These are phyloP conservation scores for Gadopsis bispinosus DNA, from an alignment of 2,797 vertebrate genomes.

Conservation along the genomic window DNA sequence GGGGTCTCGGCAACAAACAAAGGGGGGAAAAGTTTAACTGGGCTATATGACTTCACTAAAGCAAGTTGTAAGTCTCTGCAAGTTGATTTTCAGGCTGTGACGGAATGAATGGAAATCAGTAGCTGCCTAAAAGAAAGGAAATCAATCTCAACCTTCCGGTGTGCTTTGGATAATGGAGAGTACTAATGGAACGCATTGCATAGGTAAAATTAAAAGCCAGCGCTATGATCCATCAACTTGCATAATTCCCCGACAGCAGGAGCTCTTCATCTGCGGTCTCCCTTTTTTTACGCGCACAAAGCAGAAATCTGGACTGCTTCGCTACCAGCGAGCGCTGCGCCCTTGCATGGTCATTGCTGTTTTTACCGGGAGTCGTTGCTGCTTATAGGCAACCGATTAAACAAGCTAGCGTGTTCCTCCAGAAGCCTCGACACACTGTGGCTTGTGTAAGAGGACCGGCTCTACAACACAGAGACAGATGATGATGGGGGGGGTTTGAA, in stretches of 20 bases:
- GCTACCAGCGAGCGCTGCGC: background rate
- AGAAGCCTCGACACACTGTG: background rate
- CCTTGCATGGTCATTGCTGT: slow-evolving; percentile 4
- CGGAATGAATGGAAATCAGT: background rate
- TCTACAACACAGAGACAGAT: slow-evolving; percentile 38
- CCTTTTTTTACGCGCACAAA: background rate
- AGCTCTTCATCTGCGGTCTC: background rate
- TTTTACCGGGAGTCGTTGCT: slow-evolving; percentile 33
- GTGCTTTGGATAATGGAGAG: slow-evolving; percentile 3
- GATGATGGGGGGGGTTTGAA: slow-evolving; percentile 49
- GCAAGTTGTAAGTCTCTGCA: background rate
- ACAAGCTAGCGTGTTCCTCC: slow-evolving; percentile 40
- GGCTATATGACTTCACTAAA: background rate
- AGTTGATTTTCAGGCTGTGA: background rate
- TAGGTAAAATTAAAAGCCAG: background rate
- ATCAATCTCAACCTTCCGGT: slow-evolving; percentile 12
- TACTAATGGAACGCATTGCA: background rate
- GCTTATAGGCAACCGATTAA: slow-evolving; percentile 16
- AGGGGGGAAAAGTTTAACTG: background rate
- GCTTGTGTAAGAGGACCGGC: slow-evolving; percentile 8
- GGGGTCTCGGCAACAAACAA: background rate
- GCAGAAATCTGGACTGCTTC: slow-evolving; percentile 13
- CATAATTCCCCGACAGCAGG: background rate
- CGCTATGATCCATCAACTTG: background rate
- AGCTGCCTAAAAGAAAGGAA: background rate